Base-by-base conservation (phyloP, 1,140 invertebrate genomes). In the Zaprionus africanus region DNA sequence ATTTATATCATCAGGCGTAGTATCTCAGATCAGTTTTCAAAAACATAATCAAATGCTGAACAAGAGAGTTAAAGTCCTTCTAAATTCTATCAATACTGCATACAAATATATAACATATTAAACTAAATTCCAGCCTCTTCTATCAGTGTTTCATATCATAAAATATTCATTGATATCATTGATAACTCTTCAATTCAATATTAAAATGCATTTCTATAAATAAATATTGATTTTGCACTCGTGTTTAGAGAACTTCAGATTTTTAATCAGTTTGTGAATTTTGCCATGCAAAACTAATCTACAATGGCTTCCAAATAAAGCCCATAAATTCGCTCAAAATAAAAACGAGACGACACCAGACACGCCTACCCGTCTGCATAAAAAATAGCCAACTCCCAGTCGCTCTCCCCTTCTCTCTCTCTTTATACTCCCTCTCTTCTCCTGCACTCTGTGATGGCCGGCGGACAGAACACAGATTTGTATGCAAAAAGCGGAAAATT, bases 251-350 rank as follows among this genome's bases (percentile, higher is more conserved):
- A 58, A 60, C 56, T 53, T 43, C 43, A 67, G 66, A 57, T 54
- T 72, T 87, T 83, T 88, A 84, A 87, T 87, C 78, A 83, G 84
- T 83, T 81, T 87, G 51, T 72, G 80, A 82, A 82, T 78, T 61
- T 56, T 65, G 66, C 66, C 53, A 79, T 79, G 54, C 75, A 83
- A 88, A 88, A 88, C 77, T 88, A 81, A 88, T 87, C 81, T 78
- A 66, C 63, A 65, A 68, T 78, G 60, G 73, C 63, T 59, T 51
- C 60, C 74, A 83, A 84, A 66, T 81, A 84, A 81, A 81, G 72
- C 69, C 81, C 65, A 87, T 87, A 87, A 87, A 88, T 87, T 88
- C 19, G 13, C 24, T 7, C 46, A 46, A 69, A 73, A 86, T 38
- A 65, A 36, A 56, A 54, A 64, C 59, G 73, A 66, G 17, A 43